Base-by-base conservation (phyloP, 2,888 invertebrate species). In the Eucera pruinosa region DNA sequence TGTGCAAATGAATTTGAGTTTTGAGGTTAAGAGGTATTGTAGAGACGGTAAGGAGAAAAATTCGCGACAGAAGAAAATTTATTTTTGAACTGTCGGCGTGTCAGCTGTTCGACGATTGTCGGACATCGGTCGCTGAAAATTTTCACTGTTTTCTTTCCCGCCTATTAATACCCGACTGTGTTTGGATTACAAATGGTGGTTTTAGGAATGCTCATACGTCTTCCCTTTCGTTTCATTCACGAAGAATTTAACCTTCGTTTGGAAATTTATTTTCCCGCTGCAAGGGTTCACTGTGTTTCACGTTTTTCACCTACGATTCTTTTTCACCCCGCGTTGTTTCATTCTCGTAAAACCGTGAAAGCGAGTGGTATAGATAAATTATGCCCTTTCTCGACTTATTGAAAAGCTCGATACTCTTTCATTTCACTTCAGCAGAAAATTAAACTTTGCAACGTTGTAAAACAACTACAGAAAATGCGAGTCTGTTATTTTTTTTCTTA, bases 91-190 rank as follows among this genome's bases (percentile, higher is more conserved):
- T 25, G 47, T 54, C 55, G 78, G 72, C 43, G 54, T 75, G 71
- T 80, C 84, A 78, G 72, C 74, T 78, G 67, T 75, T 68, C 77
- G 78, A 79, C 67, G 70, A 84, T 80, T 84, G 85, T 85, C 82
- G 74, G 78, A 67, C 41, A 7, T 55, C 52, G 65, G 47, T 67
- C 81, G 71, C 67, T 83, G 76, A 84, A 84, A 84, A 67, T 84
- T 84, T 84, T 84, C 80, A 65, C 74, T 82, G 84, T 84, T 84
- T 84, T 84, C 84, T 80, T 80, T 73, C 60, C 60, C 20, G 70
- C 70, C 80, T 84, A 84, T 84, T 83, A 82, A 82, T 82, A 82
- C 61, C 78, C 66, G 48, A 23, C 70, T 78, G 79, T 84, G 79
- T 84, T 82, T 84, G 80, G 68, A 84, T 84, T 84, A 76, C 76